phyloP scores from a whole-genome alignment of 2,113 vertebrate genomes.

The Scalopus aquaticus region DNA sequence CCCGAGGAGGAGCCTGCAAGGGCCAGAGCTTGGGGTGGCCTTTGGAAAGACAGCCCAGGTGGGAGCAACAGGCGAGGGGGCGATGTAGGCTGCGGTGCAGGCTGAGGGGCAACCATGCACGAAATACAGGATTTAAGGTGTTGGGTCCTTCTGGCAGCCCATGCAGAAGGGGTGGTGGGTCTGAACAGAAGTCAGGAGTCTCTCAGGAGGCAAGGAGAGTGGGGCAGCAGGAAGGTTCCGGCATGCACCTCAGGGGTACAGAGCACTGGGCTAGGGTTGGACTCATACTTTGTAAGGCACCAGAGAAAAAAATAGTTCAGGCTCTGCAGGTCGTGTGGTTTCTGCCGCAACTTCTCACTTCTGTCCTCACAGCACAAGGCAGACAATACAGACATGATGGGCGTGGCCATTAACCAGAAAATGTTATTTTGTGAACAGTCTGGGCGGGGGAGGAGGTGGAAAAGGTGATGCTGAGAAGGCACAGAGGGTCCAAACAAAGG shows the following conservation, averaged over 20 bases:
- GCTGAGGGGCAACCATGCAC: neutral
- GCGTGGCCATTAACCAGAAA: neutral
- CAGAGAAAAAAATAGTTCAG: neutral
- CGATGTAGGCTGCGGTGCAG: neutral
- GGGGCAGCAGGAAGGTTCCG: too few relatives aligned
- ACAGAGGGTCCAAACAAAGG: neutral
- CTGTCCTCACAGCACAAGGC: neutral
- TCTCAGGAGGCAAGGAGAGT: neutral
- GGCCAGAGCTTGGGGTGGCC: neutral
- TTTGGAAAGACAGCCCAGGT: neutral
- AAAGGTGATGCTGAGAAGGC: neutral
- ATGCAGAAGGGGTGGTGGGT: neutral
- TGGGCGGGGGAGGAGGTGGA: neutral
- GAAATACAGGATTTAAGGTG: neutral
- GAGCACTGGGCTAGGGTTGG: neutral
- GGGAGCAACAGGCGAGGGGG: neutral
- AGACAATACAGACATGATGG: neutral
- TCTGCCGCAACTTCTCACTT: neutral
- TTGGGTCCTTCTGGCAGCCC: neutral
- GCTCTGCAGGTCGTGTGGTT: neutral
- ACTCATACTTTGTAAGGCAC: neutral
- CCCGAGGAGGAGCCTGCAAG: neutral
- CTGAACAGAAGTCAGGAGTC: neutral
- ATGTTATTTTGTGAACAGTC: neutral
- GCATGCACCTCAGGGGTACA: accelerated